These are phyloP conservation scores for Calonectris borealis DNA, from an alignment of 2,113 vertebrate genomes.

Conservation along the genomic window DNA sequence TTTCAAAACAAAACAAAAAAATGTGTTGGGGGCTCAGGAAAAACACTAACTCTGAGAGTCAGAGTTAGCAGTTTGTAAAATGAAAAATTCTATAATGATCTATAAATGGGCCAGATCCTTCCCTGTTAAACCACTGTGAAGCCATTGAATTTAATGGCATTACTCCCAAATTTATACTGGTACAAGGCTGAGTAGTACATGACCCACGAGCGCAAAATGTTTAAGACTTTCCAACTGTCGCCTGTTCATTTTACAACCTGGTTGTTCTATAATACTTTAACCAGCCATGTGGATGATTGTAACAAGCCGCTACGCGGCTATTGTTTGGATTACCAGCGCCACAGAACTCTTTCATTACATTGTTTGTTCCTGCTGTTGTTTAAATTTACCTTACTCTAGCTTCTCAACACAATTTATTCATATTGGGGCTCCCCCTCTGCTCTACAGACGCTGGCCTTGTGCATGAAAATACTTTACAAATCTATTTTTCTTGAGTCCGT, in stretches of 20 bases:
- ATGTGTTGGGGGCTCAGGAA: not conserved
- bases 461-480: not conserved
- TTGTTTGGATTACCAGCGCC: constrained; percentile 6
- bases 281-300: constrained; percentile 40
- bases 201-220: constrained; percentile 35
- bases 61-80: constrained; percentile 36
- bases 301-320: not conserved
- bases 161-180: not conserved
- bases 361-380: constrained; percentile 46
- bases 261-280: constrained; percentile 20
- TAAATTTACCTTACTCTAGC: constrained; percentile 33
- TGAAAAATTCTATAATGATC: constrained; percentile 9
- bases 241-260: constrained; percentile 42
- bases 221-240: constrained; percentile 30
- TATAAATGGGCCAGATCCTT: not conserved
- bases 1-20: constrained; percentile 39
- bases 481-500: not conserved
- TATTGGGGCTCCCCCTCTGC: not conserved
- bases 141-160: not conserved
- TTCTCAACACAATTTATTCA: not conserved
- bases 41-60: not conserved
- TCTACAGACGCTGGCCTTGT: not conserved
- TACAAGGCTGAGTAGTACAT: not conserved
- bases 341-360: constrained; percentile 39
- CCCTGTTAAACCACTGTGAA: not conserved